phyloP scores from a whole-genome alignment of 2,113 vertebrate genomes.

The Neodon shergylaensis region DNA sequence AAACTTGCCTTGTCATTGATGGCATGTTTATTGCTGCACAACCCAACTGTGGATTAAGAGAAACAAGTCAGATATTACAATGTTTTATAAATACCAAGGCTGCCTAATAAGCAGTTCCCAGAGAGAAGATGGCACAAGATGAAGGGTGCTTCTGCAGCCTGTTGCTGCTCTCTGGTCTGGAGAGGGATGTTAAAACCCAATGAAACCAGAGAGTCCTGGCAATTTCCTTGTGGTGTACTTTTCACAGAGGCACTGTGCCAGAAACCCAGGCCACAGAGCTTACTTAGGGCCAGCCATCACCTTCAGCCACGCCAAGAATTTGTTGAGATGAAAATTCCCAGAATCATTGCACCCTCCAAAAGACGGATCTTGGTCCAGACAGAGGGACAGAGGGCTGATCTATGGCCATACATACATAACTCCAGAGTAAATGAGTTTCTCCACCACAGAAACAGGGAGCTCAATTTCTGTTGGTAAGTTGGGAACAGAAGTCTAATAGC shows the following conservation, averaged over 20 bases:
- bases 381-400: neutral
- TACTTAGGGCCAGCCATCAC: neutral
- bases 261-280: neutral
- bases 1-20: constrained; percentile 3
- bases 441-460: neutral
- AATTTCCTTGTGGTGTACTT: neutral
- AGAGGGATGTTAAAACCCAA: neutral
- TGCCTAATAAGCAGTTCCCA: neutral
- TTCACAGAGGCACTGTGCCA: neutral
- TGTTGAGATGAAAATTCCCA: neutral
- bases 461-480: neutral
- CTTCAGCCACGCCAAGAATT: neutral
- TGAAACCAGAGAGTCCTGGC: neutral
- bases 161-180: neutral
- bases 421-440: neutral
- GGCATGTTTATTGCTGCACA: constrained; percentile 34
- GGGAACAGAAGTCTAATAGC: neutral
- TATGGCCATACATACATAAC: neutral
- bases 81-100: neutral
- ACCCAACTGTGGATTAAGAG: neutral
- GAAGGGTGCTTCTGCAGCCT: neutral
- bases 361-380: neutral
- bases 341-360: neutral
- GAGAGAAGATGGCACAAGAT: neutral
- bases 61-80: constrained; percentile 12